A percentile compares a stretch with the other conserved stretches of the same genome.
phyloP scores from a whole-genome alignment of 1,140 invertebrate species.

The Adoxophyes honmai region DNA sequence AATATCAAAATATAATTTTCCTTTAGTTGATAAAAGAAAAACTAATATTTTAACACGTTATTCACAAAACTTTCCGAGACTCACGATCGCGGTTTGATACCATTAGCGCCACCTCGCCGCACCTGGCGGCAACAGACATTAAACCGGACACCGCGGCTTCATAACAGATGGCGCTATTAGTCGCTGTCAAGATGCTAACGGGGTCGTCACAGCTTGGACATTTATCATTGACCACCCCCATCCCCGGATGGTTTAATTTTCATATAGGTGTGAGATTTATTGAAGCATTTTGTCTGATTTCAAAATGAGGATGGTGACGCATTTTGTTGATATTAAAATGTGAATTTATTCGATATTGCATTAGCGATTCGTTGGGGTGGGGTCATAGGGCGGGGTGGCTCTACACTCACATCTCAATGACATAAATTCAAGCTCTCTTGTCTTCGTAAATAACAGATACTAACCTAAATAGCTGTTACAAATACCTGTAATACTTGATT shows the following conservation, averaged over 20 bases:
- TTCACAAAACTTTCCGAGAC: conserved; percentile 1
- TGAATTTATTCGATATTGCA: too few relatives aligned
- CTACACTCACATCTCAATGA: too few relatives aligned
- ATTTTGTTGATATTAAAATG: too few relatives aligned
- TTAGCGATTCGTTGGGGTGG: too few relatives aligned
- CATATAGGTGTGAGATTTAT: conserved; percentile 36
- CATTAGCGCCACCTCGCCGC: conserved; percentile 37
- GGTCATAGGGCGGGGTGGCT: too few relatives aligned
- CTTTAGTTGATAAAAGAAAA: too few relatives aligned
- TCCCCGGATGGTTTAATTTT: conserved; percentile 66
- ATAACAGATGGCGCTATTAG: conserved; percentile 70
- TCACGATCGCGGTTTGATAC: not conserved
- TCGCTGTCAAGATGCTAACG: conserved; percentile 47
- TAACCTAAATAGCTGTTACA: too few relatives aligned
- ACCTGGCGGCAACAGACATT: conserved; percentile 37
- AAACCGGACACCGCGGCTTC: conserved; percentile 40
- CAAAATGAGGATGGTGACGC: not conserved
- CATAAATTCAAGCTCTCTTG: too few relatives aligned
- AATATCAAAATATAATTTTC: too few relatives aligned
- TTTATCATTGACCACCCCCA: conserved; percentile 38
- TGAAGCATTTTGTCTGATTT: conserved; percentile 10
- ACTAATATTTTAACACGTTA: not conserved
- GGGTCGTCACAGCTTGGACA: conserved; percentile 44
- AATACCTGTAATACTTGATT: too few relatives aligned
- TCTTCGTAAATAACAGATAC: too few relatives aligned